phyloP scores from a whole-genome alignment of 2,888 invertebrate species.

The Hirtodrosophila confusa region DNA sequence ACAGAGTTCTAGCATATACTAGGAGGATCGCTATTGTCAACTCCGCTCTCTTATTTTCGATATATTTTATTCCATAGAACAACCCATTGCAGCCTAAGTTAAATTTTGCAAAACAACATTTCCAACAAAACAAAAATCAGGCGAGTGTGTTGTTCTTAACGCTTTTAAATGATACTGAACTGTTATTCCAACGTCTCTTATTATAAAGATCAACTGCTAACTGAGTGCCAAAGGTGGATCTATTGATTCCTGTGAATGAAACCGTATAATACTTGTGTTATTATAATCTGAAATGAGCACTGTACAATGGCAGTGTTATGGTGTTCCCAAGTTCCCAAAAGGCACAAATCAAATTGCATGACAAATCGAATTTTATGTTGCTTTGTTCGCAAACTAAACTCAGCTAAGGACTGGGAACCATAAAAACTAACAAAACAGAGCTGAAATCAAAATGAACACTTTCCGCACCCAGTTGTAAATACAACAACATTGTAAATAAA shows the following conservation, averaged over 20 bases:
- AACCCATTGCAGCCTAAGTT: no score
- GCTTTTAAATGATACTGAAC: no score
- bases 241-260: slow-evolving; percentile 1
- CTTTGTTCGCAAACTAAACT: slow-evolving; percentile 43
- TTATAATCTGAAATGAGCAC: slow-evolving; percentile 10
- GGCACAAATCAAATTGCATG: slow-evolving; percentile 19
- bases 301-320: slow-evolving; percentile 11
- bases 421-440: slow-evolving; percentile 40
- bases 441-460: slow-evolving; percentile 36
- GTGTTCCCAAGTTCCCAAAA: slow-evolving; percentile 1
- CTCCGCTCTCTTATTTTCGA: no score
- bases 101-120: no score
- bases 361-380: slow-evolving; percentile 53
- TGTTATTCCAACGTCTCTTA: no score
- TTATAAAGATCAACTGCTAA: not conserved
- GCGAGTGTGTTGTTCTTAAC: no score
- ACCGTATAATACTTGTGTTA: not conserved
- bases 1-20: no score
- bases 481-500: slow-evolving; percentile 26
- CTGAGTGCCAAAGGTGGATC: no score
- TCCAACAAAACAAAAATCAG: no score
- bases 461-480: slow-evolving; percentile 22
- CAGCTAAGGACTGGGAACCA: slow-evolving; percentile 2
- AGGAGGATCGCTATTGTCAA: no score
- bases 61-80: no score